phyloP scores from a whole-genome alignment of 2,888 invertebrate species.

The Mesodorylaimus sp. region DNA sequence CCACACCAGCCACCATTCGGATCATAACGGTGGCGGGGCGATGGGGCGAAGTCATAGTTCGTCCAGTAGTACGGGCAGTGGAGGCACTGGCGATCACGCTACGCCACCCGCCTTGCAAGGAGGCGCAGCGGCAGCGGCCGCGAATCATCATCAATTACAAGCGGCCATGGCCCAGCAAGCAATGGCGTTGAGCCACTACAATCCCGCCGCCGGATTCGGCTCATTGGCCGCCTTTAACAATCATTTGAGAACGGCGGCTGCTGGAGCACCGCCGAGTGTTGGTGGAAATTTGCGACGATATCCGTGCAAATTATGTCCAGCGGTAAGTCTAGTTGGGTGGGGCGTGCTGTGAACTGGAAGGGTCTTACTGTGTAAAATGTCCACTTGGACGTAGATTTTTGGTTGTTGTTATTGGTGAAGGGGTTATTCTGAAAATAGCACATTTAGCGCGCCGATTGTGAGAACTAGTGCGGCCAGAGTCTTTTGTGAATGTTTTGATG shows the following conservation, averaged over 20 bases:
- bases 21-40: no score
- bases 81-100: conserved; percentile 4
- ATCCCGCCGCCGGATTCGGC: not conserved
- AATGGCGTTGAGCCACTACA: not conserved
- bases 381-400: no score
- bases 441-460: no score
- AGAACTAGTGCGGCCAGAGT: no score
- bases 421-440: no score
- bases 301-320: conserved; percentile 3
- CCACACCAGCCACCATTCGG: no score
- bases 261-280: not conserved
- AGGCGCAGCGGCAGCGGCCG: not conserved
- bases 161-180: not conserved
- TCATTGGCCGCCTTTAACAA: not conserved
- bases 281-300: not conserved
- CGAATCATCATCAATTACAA: not conserved
- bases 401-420: no score
- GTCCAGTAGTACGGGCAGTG: no score
- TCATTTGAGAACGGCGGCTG: not conserved
- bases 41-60: no score
- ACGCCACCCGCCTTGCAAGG: not conserved
- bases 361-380: no score
- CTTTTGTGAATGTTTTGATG: no score
- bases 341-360: no score
- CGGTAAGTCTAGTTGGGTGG: not conserved